These are phyloP conservation scores for Lissonota sp. DNA, from an alignment of 2,888 invertebrate genomes.

Conservation along the genomic window DNA sequence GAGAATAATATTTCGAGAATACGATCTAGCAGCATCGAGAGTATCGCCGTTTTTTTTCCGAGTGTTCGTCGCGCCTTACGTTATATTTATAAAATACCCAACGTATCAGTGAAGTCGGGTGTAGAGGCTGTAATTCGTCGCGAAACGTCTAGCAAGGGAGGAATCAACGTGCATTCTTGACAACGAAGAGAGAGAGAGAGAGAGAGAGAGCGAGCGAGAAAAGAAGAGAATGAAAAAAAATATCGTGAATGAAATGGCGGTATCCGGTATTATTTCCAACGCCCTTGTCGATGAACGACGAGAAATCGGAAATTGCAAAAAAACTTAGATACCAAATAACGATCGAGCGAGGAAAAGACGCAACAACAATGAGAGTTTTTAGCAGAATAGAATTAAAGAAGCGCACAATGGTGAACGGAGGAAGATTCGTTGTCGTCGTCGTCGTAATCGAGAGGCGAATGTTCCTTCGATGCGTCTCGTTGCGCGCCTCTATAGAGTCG, in stretches of 20 bases:
- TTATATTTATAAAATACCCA: conserved; percentile 1
- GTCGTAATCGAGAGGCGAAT: conserved; percentile 55
- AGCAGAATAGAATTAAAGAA: conserved; percentile 79
- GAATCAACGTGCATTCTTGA: background rate
- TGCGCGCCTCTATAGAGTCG: conserved; percentile 60
- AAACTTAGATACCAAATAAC: no score
- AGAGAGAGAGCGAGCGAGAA: no score
- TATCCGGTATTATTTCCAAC: no score
- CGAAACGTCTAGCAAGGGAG: background rate
- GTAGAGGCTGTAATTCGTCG: conserved; percentile 4
- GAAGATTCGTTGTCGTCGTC: no score
- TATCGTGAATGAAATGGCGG: no score
- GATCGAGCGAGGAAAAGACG: no score
- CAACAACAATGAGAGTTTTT: conserved; percentile 60
- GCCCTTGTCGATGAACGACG: no score
- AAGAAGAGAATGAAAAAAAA: no score
- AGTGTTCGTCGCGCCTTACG: conserved; percentile 16
- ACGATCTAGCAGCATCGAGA: conserved; percentile 34
- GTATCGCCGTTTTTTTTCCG: background rate
- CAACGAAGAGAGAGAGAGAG: no score
- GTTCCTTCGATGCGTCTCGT: conserved; percentile 22
- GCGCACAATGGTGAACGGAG: no score
- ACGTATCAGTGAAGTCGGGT: conserved; percentile 8
- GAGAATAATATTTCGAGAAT: conserved; percentile 20
- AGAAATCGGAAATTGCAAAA: no score